Percentiles rank a stretch among this genome's conserved stretches.
Conservation (phyloP, 2,113 vertebrate species). For the Trichechus manatus region DNA sequence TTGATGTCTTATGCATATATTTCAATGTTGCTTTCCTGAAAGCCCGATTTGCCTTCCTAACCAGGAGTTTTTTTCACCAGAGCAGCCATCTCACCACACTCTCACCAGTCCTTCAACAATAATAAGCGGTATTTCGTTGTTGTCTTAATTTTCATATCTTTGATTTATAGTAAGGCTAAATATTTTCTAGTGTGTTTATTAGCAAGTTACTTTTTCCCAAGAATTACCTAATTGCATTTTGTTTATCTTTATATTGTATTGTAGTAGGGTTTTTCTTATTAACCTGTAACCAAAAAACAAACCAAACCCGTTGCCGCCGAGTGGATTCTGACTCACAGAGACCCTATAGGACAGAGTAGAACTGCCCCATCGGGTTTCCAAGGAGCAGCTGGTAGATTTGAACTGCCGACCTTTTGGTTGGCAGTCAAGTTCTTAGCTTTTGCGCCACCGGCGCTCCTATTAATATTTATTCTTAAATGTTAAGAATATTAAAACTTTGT, state of each 20-base stretch:
- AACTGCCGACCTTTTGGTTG: not conserved
- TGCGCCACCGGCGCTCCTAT: not conserved
- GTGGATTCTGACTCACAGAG: no score
- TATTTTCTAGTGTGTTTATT: constrained; percentile 11
- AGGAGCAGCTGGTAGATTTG: no score
- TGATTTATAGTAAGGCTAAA: constrained; percentile 11
- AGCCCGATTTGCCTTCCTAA: not conserved
- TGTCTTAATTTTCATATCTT: not conserved
- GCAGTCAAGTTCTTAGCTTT: not conserved
- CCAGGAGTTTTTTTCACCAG: not conserved
- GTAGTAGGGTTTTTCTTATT: not conserved
- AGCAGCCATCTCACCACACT: not conserved
- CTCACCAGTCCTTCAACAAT: not conserved
- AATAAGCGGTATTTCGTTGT: not conserved
- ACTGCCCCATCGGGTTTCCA: no score
- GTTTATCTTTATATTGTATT: not conserved
- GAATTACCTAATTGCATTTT: not conserved
- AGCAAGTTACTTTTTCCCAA: not conserved
- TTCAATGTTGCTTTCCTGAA: constrained; percentile 36
- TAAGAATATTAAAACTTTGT: constrained; percentile 6
- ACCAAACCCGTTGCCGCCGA: no score
- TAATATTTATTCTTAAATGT: constrained; percentile 33
- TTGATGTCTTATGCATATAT: not conserved
- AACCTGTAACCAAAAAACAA: not conserved
- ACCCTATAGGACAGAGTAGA: no score